A percentile compares a stretch with the other conserved stretches of the same genome.
phyloP scores from a whole-genome alignment of 2,888 invertebrate genomes.

The Plagodis pulveraria region DNA sequence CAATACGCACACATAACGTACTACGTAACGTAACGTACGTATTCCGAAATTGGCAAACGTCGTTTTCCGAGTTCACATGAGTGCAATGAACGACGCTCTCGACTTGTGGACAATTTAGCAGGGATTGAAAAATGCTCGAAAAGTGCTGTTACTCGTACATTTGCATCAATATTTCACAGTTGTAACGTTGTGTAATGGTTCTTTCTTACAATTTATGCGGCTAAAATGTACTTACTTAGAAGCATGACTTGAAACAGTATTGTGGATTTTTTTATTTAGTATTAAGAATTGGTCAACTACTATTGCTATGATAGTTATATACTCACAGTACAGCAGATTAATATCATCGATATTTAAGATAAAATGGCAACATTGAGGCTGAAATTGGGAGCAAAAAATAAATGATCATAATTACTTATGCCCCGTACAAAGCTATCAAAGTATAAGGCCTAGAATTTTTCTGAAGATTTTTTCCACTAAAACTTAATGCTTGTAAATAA shows the following conservation, averaged over 20 bases:
- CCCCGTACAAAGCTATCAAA: too few relatives aligned
- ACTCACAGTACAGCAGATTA: too few relatives aligned
- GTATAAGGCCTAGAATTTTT: too few relatives aligned
- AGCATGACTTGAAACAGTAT: too few relatives aligned
- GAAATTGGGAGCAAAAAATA: too few relatives aligned
- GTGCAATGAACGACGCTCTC: slow-evolving; percentile 55
- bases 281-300: too few relatives aligned
- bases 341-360: too few relatives aligned
- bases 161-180: slow-evolving; percentile 23
- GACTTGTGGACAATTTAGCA: slow-evolving; percentile 48
- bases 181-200: slow-evolving; percentile 3
- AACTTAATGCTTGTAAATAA: too few relatives aligned
- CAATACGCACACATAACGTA: slow-evolving; percentile 38
- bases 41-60: slow-evolving; percentile 51
- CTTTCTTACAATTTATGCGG: background rate
- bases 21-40: slow-evolving; percentile 38
- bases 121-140: slow-evolving; percentile 31
- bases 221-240: background rate
- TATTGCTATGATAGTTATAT: too few relatives aligned
- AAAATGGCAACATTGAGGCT: too few relatives aligned
- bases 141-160: slow-evolving; percentile 13
- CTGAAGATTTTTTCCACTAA: too few relatives aligned
- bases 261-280: background rate
- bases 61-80: slow-evolving; percentile 38
- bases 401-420: too few relatives aligned